Evolutionary conservation across 2,888 invertebrate species (phyloP), one percentile per base, ranked within the genome.

Genomic region (Aelia acuminata): DNA sequence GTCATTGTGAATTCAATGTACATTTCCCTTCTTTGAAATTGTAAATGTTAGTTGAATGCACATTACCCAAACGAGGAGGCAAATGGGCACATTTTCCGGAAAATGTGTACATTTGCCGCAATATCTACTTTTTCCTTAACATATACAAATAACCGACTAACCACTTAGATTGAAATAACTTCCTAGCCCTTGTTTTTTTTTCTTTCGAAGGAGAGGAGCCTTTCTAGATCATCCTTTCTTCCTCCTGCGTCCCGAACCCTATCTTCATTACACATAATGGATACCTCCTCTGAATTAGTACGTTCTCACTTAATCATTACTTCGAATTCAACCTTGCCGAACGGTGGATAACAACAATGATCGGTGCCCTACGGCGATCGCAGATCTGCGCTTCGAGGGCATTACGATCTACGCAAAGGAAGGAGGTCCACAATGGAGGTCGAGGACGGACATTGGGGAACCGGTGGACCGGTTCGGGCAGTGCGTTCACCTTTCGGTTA

Each of bases 391-490:
- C 31, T 4, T 22, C 3, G 5, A 35, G 20, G 22, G 2, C 3
- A 80, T n/a, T 80, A 35, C 39, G 75, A 80, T 43, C 75, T 22
- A 80, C 75, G 75, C 43, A 80, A 39, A 3, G 39, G 75, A 80
- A 80, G 8, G 10, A 80, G 75, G 35, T 35, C 1, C 20, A 43
- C 39, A 80, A 80, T 80, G 75, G 75, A 80, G 75, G 75, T 80
- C 75, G 75, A 80, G 75, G 75, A 43, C 75, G 75, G 43, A 80
- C 75, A 75, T 75, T 35, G 20, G 75, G 39, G n/a, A 75, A 39
- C 75, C 75, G 39, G 31, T 22, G 75, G 43, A 80, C 75, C 75
- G 75, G 75, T 43, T 43, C 22, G 39, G 39, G 8, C 35, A 80
- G 75, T 80, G 39, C 75, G n/a, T 80, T 80, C 75, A 80, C 75